Base-by-base conservation (phyloP, 2,113 vertebrate species). In the Varanus komodoensis region DNA sequence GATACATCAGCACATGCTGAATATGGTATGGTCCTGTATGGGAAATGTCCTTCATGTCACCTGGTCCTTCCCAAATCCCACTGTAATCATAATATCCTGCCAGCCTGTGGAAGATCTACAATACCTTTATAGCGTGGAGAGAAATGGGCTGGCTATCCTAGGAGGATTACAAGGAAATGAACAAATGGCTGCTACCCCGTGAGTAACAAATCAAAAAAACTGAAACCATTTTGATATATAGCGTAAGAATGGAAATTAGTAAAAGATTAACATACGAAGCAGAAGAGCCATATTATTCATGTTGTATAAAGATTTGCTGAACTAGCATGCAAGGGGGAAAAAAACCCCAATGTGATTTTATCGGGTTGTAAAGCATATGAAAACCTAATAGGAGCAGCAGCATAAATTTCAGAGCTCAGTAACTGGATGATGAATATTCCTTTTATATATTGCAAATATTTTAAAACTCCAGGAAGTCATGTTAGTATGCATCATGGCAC, bases 201-300 rank as follows among this genome's bases (percentile, higher is more conserved):
- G 82, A 64, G 75, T 91, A 89, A 75, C 6, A 79, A 54, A 89
- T 86, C 32, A 11, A 23, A 25, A 67, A 6, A 67, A 15, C 82
- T 78, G 82, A 38, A 29, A 61, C 64, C 21, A 64, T 34, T 5
- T 68, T 67, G 3, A 54, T 50, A 0, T 44, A 86, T 7, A 61
- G 8, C 9, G 79, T 78, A 32, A 82, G 48, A 44, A 27, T 91
- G 81, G 82, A 73, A 80, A 27, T 68, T 91, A 15, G 87, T 74
- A 25, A 69, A 52, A 90, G 19, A 3, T 2, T 21, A 77, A 83
- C 54, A 50, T 82, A 77, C 67, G 38, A 61, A 75, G 73, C 81
- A 29, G 32, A n/a, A 89, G n/a, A 50, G 38, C 52, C 73, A 25
- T 89, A 89, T 89, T 89, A 84, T 67, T 89, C 88, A 84, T 84